Base-by-base conservation (phyloP, 2,888 invertebrate species). In the Oxyteleia sp. region DNA sequence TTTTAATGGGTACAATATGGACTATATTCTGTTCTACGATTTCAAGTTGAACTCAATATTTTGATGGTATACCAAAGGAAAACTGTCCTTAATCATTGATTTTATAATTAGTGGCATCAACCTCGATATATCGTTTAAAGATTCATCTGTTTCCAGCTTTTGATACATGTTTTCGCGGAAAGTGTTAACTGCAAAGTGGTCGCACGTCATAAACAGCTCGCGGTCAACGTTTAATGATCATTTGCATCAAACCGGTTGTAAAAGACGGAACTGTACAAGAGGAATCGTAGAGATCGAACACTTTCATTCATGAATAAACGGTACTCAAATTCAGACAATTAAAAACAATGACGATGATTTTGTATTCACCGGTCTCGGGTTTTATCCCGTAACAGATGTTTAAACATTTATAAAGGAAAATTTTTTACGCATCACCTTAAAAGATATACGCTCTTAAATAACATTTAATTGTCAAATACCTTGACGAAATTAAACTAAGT, bases 61-160 rank as follows among this genome's bases (percentile, higher is more conserved):
- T n/a, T n/a, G n/a, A n/a, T n/a, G n/a, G n/a, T n/a, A n/a, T n/a
- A n/a, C n/a, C n/a, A n/a, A n/a, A n/a, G n/a, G n/a, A n/a, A n/a
- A n/a, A n/a, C n/a, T n/a, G n/a, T n/a, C n/a, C 69, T 81, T 61
- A 53, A 74, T 81, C 69, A 74, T 49, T 23, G 63, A 59, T 69
- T 69, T 61, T 49, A 61, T 59, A 71, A 82, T 71, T 57, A 69
- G 64, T 75, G 82, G 35, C 82, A 61, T 69, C 51, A 63, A 69
- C 71, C 81, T 63, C 69, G 23, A 47, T 69, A 61, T 18, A 23
- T 41, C 18, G 1, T 43, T 32, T 26, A 43, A 15, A 43, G 26
- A 23, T 45, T 45, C 57, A 26, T 26, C 26, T 13, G 45, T 38
- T 20, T 29, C 15, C 26, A 15, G 11, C 53, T 43, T 35, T 10